These are phyloP conservation scores for Saguinus imperator DNA, from an alignment of 2,113 vertebrate species.

Conservation along the genomic window DNA sequence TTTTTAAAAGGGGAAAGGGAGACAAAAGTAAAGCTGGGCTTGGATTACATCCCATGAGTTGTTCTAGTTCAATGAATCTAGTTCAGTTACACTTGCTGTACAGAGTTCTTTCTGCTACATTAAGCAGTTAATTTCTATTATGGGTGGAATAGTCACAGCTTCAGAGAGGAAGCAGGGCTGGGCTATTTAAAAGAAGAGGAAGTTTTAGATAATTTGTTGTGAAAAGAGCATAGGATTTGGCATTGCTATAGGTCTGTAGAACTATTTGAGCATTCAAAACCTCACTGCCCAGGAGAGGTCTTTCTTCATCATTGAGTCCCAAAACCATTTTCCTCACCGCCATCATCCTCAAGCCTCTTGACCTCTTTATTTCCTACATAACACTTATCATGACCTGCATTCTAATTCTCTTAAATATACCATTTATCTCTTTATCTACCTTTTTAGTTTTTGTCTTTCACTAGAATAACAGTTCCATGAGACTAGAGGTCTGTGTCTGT, in stretches of 20 bases:
- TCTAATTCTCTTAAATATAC: neutral
- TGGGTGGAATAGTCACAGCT: neutral
- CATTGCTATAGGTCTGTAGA: neutral
- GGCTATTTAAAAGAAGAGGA: neutral
- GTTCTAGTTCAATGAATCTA: neutral
- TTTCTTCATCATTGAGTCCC: neutral
- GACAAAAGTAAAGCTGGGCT: neutral
- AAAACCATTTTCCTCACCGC: neutral
- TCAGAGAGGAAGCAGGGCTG: neutral
- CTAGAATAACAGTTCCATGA: neutral
- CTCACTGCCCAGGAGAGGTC: neutral
- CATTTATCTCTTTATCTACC: neutral
- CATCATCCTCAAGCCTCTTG: neutral
- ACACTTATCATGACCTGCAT: neutral
- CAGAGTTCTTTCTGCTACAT: neutral
- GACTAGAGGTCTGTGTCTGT: neutral
- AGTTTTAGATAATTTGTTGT: neutral
- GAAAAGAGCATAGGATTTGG: neutral
- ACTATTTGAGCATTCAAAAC: neutral
- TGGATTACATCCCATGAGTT: neutral
- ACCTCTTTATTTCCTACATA: neutral
- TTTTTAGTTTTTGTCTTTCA: neutral
- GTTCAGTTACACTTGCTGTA: neutral
- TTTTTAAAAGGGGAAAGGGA: neutral
- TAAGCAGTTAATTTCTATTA: neutral